Conservation (phyloP, 2,888 invertebrate genomes). For the Cheiracanthium punctorium region DNA sequence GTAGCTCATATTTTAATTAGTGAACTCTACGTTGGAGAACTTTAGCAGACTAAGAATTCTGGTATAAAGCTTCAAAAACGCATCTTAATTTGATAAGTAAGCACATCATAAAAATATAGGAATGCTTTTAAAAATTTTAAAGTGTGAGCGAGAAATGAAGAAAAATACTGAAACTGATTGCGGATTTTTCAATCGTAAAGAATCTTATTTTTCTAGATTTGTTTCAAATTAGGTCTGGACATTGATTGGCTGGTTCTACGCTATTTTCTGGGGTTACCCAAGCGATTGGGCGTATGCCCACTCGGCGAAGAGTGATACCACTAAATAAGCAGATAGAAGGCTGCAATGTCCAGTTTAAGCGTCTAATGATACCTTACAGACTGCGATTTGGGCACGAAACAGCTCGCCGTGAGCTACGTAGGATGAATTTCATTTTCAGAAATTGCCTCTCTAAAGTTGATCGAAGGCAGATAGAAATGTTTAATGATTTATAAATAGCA, state of each 20-base stretch:
- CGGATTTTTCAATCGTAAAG: too few relatives aligned
- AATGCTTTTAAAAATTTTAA: too few relatives aligned
- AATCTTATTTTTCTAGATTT: too few relatives aligned
- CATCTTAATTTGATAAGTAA: too few relatives aligned
- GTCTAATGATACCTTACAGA: constrained; percentile 1
- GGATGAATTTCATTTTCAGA: not conserved
- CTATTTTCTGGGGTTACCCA: not conserved
- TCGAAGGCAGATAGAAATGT: not conserved
- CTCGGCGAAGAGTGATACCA: not conserved
- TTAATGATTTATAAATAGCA: not conserved
- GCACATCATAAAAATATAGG: too few relatives aligned
- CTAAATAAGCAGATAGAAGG: constrained; percentile 13
- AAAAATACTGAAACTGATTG: too few relatives aligned
- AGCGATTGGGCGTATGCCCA: not conserved
- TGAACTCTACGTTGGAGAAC: too few relatives aligned
- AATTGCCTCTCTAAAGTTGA: not conserved
- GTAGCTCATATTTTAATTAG: too few relatives aligned
- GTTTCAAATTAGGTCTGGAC: not conserved
- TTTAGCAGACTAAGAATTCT: too few relatives aligned
- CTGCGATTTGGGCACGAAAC: not conserved
- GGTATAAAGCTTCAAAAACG: too few relatives aligned
- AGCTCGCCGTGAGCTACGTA: not conserved
- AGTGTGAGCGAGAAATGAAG: too few relatives aligned
- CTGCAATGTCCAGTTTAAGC: not conserved
- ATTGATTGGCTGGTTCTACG: not conserved